Evolutionary conservation across 2,888 invertebrate genomes (phyloP), one percentile per base, ranked within the genome.

Genomic region (Thera obeliscata): DNA sequence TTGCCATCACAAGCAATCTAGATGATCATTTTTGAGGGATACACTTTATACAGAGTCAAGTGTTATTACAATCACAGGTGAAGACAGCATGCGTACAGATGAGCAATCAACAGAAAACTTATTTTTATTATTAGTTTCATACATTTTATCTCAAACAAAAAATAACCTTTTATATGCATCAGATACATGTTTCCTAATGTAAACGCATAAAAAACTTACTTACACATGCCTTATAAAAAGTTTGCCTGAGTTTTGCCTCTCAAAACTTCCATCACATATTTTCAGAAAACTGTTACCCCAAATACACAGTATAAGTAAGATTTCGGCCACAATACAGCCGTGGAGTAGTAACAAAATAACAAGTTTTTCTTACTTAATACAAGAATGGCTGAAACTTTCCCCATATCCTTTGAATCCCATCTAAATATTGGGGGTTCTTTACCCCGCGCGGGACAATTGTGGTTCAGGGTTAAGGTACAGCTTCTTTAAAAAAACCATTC

Each of bases 291-390:
- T 58, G 41, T 61, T 61, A 57, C 61, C 54, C 36, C 46, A 61
- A 61, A 58, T 46, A 56, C 36, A 55, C 58, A 60, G 33, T 62
- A 55, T 64, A 69, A 65, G 48, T 66, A 69, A 66, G 58, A 66
- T 61, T 69, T 66, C 41, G 63, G 58, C n/a, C 49, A 69, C 69
- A 69, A 65, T 61, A 64, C 61, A 57, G 56, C 46, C 56, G 35
- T 65, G 52, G 33, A 57, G 56, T 56, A 54, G 35, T 61, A 61
- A 64, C 61, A 68, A 64, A 70, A 69, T 72, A 64, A 66, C 67
- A 71, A 75, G 64, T 74, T 74, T 71, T 72, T 61, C 68, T 64
- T 71, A 72, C 69, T 67, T 67, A 68, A 71, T 67, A 71, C 68
- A 67, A 66, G 68, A 73, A 63, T 54, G 52, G 64, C 60, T 57